These are phyloP conservation scores for Tethya wilhelma DNA, from an alignment of 37 sponge, comb jelly and placozoan species.

Conservation along the genomic window DNA sequence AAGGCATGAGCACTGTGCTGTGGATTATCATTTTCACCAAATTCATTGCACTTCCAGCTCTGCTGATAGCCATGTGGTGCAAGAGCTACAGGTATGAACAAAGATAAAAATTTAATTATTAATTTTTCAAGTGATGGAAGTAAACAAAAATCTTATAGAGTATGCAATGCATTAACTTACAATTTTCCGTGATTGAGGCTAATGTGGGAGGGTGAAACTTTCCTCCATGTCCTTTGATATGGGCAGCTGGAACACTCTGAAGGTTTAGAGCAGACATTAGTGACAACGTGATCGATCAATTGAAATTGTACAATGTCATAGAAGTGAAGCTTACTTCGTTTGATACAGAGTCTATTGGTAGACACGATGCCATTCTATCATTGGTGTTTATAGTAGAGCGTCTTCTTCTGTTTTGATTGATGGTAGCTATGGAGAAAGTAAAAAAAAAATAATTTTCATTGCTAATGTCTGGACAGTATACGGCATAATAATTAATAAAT, in stretches of 20 bases:
- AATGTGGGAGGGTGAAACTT: neutral
- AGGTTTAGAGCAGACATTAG: no score
- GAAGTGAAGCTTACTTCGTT: no score
- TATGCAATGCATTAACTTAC: neutral
- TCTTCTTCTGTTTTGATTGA: no score
- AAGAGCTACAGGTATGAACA: neutral
- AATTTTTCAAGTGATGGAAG: neutral
- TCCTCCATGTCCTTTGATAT: conserved; percentile 35
- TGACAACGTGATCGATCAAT: no score
- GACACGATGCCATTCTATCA: no score
- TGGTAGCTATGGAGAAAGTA: no score
- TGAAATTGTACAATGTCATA: no score
- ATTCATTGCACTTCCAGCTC: conserved; percentile 33
- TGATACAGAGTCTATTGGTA: no score
- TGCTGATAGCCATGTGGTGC: conserved; percentile 33
- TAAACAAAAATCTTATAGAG: neutral
- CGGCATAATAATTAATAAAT: no score
- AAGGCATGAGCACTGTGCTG: conserved; percentile 27
- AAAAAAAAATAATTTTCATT: no score
- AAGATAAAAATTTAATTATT: neutral
- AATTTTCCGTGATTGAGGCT: neutral
- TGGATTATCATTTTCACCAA: neutral
- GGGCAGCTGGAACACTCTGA: conserved; percentile 60
- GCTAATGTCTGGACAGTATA: no score
- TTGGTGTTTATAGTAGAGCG: no score